A percentile compares a stretch with the other conserved stretches of the same genome.
Evolutionary conservation across 2,888 invertebrate species (phyloP).

Genomic region (Agrochola lychnidis): DNA sequence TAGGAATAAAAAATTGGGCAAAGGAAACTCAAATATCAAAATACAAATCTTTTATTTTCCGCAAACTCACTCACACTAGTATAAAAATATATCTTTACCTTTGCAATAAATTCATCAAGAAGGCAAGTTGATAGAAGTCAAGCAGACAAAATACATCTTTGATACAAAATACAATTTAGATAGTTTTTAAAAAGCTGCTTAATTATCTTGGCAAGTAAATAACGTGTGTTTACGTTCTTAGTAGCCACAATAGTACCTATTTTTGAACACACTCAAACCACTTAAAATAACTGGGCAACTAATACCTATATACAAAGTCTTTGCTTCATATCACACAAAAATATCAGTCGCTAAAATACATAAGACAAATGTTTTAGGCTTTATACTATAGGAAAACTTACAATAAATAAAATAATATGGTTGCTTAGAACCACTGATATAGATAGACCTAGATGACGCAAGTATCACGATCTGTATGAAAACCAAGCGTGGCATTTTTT

Average conservation of each 20-base stretch:
- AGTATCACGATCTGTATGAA: too few relatives aligned
- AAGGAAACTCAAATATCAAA: conserved; percentile 8
- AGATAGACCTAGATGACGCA: too few relatives aligned
- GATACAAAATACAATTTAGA: not conserved
- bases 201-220: not conserved
- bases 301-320: conserved; percentile 18
- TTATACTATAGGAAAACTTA: not conserved
- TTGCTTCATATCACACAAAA: conserved; percentile 3
- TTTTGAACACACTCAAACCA: not conserved
- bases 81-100: conserved; percentile 45
- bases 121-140: conserved; percentile 1
- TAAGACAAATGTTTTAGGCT: not conserved
- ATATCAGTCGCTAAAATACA: conserved; percentile 16
- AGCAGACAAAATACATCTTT: conserved; percentile 9
- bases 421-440: not conserved
- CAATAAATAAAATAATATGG: conserved; percentile 6
- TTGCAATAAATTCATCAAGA: conserved; percentile 40
- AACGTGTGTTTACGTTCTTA: not conserved
- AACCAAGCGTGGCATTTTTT: too few relatives aligned
- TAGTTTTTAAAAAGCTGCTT: not conserved
- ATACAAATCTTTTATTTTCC: conserved; percentile 35
- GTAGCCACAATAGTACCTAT: not conserved
- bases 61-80: conserved; percentile 27
- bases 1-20: not conserved
- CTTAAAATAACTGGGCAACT: conserved; percentile 26